Evolutionary conservation across 2,113 vertebrate species (phyloP), one percentile per base, ranked within the genome.

Genomic region (Phylloscopus whistleri): DNA sequence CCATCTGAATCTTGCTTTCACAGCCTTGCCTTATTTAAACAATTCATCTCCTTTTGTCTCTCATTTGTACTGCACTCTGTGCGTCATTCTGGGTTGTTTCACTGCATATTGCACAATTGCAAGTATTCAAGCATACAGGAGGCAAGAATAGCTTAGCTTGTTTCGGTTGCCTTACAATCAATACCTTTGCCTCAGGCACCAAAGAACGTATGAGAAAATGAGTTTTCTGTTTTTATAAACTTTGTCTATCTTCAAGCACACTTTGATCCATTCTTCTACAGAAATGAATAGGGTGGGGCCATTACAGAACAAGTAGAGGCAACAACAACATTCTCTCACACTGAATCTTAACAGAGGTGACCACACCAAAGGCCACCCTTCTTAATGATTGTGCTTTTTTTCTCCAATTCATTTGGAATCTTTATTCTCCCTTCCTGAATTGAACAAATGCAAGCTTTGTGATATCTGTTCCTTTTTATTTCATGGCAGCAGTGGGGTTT

Each of bases 211-310:
- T 77, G 92, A 95, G 87, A 86, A 96, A 97, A 94, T 74, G 88
- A 95, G 87, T 84, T 87, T 91, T 94, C 82, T 95, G 94, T 96
- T 97, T 96, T 96, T 86, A 89, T 97, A 96, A 97, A 96, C 94
- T 84, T 39, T 75, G 78, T 78, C 89, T 70, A 87, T 93, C 94
- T 95, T 95, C 90, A 90, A 93, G 90, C 83, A 93, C 59, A 77
- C 97, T 98, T 97, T 97, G 97, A 97, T 97, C 96, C 77, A 76
- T 94, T 97, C 90, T 97, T 96, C 64, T 41, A 60, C 83, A 63
- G 43, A 95, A 89, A 90, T 90, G 79, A 86, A 79, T 64, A 90
- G 95, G 96, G 95, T 85, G 90, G 92, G 80, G 95, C 77, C 46
- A 69, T 35, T 62, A 33, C 46, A 83, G 93, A 94, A 92, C 73